Percentiles rank a stretch among this genome's conserved stretches.
Conservation (phyloP, 2,888 invertebrate species). For the Dolichopus griseipennis region DNA sequence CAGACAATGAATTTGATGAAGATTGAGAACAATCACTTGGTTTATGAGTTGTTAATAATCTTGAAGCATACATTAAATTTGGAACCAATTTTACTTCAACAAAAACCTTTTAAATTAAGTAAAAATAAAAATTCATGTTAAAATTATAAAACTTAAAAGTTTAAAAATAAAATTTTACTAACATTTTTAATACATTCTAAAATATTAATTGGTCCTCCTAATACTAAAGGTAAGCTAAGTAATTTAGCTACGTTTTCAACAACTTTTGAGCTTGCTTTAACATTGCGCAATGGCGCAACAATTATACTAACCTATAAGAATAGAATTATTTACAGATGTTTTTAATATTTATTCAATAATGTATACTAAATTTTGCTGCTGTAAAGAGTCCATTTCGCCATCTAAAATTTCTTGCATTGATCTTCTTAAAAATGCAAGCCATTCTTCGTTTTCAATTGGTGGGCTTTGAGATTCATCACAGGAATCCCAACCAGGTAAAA, state of each 20-base stretch:
- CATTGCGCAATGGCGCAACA: constrained; percentile 56
- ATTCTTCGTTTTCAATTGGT: constrained; percentile 76
- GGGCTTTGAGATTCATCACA: constrained; percentile 49
- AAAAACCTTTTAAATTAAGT: no score
- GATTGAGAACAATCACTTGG: constrained; percentile 29
- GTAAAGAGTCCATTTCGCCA: constrained; percentile 66
- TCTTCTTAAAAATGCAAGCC: constrained; percentile 72
- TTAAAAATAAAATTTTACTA: constrained; percentile 13
- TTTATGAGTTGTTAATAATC: constrained; percentile 49
- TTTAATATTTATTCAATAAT: constrained; percentile 25
- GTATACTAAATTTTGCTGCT: constrained; percentile 62
- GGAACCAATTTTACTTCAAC: constrained; percentile 72
- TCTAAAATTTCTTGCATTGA: constrained; percentile 75
- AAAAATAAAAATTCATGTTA: constrained; percentile 24
- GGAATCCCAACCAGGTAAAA: constrained; percentile 43
- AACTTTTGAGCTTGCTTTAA: constrained; percentile 53
- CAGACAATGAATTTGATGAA: constrained; percentile 23
- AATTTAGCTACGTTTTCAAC: constrained; percentile 55
- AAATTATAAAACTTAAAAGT: constrained; percentile 15
- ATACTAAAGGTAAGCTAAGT: constrained; percentile 55
- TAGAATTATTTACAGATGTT: constrained; percentile 19
- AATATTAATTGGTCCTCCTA: constrained; percentile 42
- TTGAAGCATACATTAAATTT: constrained; percentile 70
- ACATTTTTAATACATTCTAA: constrained; percentile 47
- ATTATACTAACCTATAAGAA: constrained; percentile 48